Evolutionary conservation across 1,140 invertebrate genomes (phyloP), one percentile per base, ranked within the genome.

Genomic region (Neodiprion fabricii): DNA sequence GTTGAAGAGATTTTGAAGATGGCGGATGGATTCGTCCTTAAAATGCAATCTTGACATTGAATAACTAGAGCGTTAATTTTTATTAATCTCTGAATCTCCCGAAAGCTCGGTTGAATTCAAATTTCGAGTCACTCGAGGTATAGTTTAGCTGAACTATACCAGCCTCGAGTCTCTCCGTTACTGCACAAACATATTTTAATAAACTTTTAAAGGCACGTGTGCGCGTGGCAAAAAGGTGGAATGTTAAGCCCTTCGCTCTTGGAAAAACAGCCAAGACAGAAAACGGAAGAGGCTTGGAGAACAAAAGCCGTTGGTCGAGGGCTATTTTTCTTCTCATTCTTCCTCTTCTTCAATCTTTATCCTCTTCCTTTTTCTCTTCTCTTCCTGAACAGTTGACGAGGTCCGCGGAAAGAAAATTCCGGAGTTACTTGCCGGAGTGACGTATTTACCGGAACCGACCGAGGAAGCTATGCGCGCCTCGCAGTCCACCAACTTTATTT

Each of bases 51-150:
- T 5, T 3, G 28, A 40, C 1, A 40, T 40, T 40, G 5, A 40
- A 40, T 40, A 40, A 40, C 28, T 40, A 1, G 5, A 5, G 28
- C 28, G 28, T 3, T 40, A 40, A 3, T 40, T 40, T 4, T 40
- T 40, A 40, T 5, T 21, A 21, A 21, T 21, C 17, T 21, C 28
- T 5, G 28, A 40, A 40, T 3, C 28, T 40, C 1, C 28, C 5
- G 28, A 40, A 40, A 40, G 28, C 28, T 40, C 5, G 2, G 28
- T 40, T 40, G 5, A 40, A 40, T 40, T 40, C 28, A 5, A 80
- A 81, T 82, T 80, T 80, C 76, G 75, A 79, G 78, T 75, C 28
- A 40, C 5, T 76, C 72, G 65, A 17, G 78, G 14, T 12, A 14
- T 1, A n/a, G 2, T 14, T 14, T 14, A 17, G 68, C 12, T 12